Base-by-base conservation (phyloP, 2,888 invertebrate species). In the Dasypogon diadema region DNA sequence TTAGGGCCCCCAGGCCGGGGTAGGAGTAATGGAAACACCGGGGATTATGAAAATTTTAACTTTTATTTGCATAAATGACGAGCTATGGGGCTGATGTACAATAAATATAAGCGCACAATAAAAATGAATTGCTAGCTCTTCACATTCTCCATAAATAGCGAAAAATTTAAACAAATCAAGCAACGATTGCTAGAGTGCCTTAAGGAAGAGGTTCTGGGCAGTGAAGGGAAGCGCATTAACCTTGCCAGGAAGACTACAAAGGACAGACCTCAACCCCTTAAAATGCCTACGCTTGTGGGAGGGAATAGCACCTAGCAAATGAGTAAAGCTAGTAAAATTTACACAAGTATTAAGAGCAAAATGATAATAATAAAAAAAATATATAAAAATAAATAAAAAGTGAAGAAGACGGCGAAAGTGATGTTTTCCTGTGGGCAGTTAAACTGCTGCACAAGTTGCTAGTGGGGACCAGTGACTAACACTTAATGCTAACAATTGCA, bases 41-140 rank as follows among this genome's bases (percentile, higher is more conserved):
- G 8, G 2, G 37, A 60, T 10, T 60, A 60, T 37, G 60, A 60
- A 60, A 60, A 18, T 60, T 60, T 12, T 21, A 16, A 58, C 18
- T 37, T 60, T 37, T 60, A 60, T 60, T 60, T 60, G 37, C 60
- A 60, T n/a, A n/a, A n/a, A n/a, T 60, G 21, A 60, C 37, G 26
- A 34, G 37, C 37, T 37, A 60, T 60, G 60, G 37, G 37, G 8
- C 16, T 60, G 60, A 60, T 60, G 60, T 42, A 60, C 60, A 60
- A 58, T 60, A 60, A 34, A 60, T 60, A 60, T 12, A 12, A 12
- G 16, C 18, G 12, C 37, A 60, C 60, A 60, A 60, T 60, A 34
- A 60, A 60, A 51, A 42, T 42, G 30, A 58, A 26, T 58, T 16
- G 2, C 21, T 60, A 60, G 37, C 58, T 2, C 0, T 14, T 18